Percentiles rank a stretch among this genome's conserved stretches.
Evolutionary conservation across 2,888 invertebrate genomes (phyloP).

Genomic region (Hipparchia semele): DNA sequence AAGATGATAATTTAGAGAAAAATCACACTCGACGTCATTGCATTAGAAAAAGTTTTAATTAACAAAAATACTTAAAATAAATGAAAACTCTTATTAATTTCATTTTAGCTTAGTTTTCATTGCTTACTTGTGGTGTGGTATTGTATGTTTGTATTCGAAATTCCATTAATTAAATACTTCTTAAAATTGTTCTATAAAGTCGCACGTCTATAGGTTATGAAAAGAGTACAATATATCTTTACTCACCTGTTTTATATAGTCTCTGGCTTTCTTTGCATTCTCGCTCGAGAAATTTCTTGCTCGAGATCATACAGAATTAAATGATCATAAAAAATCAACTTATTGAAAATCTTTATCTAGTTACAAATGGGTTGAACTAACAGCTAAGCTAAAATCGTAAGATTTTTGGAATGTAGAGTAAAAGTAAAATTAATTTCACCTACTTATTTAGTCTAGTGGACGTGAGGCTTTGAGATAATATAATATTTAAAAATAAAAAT

Average conservation of each 20-base stretch:
- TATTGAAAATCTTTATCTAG: too few species aligned
- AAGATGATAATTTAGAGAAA: too few species aligned
- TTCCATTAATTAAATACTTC: background rate
- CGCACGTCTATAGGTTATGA: background rate
- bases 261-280: too few species aligned
- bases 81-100: background rate
- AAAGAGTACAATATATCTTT: too few species aligned
- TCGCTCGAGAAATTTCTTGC: too few species aligned
- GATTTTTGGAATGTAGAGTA: background rate
- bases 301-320: background rate
- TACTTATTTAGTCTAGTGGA: background rate
- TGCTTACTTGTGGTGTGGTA: slow-evolving; percentile 1
- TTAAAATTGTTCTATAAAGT: background rate
- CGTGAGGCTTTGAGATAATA: background rate
- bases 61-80: too few species aligned
- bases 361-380: too few species aligned
- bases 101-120: background rate
- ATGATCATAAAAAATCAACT: too few species aligned
- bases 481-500: background rate
- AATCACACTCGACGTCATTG: too few species aligned
- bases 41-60: too few species aligned
- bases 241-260: background rate
- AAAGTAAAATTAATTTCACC: background rate
- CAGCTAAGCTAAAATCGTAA: too few species aligned
- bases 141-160: background rate